phyloP scores from a whole-genome alignment of 2,888 invertebrate species.

The Anodontia alba region DNA sequence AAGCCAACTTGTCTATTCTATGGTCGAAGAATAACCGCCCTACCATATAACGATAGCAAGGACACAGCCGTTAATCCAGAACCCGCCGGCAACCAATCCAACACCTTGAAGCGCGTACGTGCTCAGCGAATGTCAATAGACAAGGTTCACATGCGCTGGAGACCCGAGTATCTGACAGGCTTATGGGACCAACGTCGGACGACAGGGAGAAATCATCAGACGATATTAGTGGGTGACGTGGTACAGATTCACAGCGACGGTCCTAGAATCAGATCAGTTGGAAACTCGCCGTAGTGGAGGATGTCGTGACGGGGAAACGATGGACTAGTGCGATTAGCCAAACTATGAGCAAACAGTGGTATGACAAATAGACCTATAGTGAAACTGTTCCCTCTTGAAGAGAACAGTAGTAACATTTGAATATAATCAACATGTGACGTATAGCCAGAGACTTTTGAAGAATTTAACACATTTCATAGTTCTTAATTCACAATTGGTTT shows the following conservation, averaged over 20 bases:
- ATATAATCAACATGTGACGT: too few relatives aligned
- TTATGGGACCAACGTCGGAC: conserved; percentile 26
- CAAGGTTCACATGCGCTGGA: conserved; percentile 51
- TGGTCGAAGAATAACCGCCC: conserved; percentile 12
- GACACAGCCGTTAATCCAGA: not conserved
- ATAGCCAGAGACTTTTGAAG: too few relatives aligned
- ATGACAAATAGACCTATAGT: too few relatives aligned
- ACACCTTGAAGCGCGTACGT: not conserved
- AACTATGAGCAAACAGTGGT: too few relatives aligned
- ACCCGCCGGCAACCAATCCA: not conserved
- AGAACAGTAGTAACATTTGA: too few relatives aligned
- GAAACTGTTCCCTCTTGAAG: too few relatives aligned
- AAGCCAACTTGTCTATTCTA: conserved; percentile 40
- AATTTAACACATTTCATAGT: too few relatives aligned
- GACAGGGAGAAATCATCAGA: conserved; percentile 27
- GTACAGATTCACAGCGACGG: conserved; percentile 37
- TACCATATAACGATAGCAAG: conserved; percentile 29
- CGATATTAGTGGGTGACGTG: conserved; percentile 32
- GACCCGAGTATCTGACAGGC: conserved; percentile 33
- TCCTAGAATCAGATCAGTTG: conserved; percentile 27
- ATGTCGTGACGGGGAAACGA: conserved; percentile 36
- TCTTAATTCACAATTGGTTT: too few relatives aligned
- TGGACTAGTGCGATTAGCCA: conserved; percentile 28
- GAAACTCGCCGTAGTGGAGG: conserved; percentile 39
- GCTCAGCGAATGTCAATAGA: conserved; percentile 3